Percentiles rank a stretch among this genome's conserved stretches.
phyloP scores from a whole-genome alignment of 2,797 vertebrate species.

The Acanthurus tractus region DNA sequence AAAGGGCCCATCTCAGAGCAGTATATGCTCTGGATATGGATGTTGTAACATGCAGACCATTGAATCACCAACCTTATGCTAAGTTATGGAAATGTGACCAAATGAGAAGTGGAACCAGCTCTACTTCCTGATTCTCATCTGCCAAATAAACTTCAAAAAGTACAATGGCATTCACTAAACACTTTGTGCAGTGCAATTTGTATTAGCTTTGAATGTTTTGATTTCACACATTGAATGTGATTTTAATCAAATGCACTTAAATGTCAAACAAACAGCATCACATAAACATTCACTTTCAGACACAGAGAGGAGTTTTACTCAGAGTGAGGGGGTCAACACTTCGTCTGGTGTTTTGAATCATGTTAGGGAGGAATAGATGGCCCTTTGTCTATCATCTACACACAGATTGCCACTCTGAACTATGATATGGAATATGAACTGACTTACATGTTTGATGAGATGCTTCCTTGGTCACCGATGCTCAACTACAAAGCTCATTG shows the following conservation, averaged over 20 bases:
- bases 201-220: too few relatives aligned
- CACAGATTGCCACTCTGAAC: not conserved
- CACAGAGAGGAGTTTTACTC: not conserved
- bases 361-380: not conserved
- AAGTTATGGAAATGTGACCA: too few relatives aligned
- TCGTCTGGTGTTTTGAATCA: not conserved
- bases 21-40: too few relatives aligned
- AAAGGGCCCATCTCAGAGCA: too few relatives aligned
- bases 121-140: too few relatives aligned
- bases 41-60: too few relatives aligned
- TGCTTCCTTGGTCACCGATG: conserved; percentile 89
- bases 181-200: too few relatives aligned
- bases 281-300: not conserved
- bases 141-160: too few relatives aligned
- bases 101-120: too few relatives aligned
- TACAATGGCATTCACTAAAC: too few relatives aligned
- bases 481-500: conserved; percentile 98
- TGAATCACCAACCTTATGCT: too few relatives aligned
- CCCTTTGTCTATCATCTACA: not conserved
- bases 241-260: not conserved
- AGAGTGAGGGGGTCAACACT: not conserved
- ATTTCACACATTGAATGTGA: too few relatives aligned
- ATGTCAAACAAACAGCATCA: not conserved
- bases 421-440: not conserved
- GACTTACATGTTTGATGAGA: conserved; percentile 73